Conservation (phyloP, 2,888 invertebrate species). For the Pyrrhia umbra region DNA sequence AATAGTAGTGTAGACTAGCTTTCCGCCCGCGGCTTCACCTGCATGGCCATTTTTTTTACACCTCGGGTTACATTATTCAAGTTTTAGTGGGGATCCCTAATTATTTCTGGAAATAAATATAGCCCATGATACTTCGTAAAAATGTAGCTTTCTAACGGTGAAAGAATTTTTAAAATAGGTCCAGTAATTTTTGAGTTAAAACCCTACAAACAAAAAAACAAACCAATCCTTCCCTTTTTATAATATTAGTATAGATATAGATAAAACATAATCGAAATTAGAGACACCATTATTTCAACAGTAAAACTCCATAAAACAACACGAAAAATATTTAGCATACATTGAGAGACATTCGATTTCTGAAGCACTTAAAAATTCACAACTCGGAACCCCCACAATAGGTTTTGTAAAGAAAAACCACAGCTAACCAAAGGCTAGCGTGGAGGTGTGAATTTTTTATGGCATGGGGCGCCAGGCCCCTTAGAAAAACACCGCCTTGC, state of each 20-base stretch:
- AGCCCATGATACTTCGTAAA: no score
- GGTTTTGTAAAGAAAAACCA: slow-evolving; percentile 72
- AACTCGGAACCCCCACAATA: slow-evolving; percentile 65
- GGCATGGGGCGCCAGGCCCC: slow-evolving; percentile 77
- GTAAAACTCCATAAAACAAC: slow-evolving; percentile 30
- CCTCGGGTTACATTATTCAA: no score
- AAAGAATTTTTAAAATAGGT: no score
- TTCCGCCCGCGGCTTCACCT: no score
- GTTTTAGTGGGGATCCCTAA: no score
- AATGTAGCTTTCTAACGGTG: no score
- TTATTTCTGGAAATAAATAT: no score
- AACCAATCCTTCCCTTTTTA: no score
- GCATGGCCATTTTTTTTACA: no score
- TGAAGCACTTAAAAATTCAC: slow-evolving; percentile 73
- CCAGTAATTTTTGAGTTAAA: no score
- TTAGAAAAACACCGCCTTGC: slow-evolving; percentile 85
- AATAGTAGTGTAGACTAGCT: no score
- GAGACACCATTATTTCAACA: slow-evolving; percentile 15
- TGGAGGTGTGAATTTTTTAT: slow-evolving; percentile 86
- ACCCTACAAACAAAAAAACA: no score
- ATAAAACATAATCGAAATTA: background rate
- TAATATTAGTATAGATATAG: background rate
- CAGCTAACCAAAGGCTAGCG: slow-evolving; percentile 74
- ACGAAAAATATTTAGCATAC: slow-evolving; percentile 33
- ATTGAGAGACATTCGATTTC: slow-evolving; percentile 43